Percentiles rank a stretch among this genome's conserved stretches.
These are phyloP conservation scores for Edolisoma coerulescens DNA, from an alignment of 2,113 vertebrate species.

Conservation along the genomic window DNA sequence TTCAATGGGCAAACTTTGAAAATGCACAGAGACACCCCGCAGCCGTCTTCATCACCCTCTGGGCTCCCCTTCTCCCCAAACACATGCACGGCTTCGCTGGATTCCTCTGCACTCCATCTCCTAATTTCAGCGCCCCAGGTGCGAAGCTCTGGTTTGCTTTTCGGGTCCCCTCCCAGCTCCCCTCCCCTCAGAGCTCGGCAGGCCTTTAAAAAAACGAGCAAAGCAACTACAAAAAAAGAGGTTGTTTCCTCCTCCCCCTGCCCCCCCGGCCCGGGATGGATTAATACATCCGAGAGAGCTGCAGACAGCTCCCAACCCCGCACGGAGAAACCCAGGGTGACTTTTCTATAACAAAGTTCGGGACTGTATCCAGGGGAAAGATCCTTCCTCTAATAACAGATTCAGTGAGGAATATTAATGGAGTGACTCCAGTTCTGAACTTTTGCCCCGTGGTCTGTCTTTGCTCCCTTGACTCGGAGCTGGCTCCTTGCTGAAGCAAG, in stretches of 20 bases:
- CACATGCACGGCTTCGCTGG: not conserved
- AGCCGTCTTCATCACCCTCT: not conserved
- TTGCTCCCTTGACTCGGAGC: not conserved
- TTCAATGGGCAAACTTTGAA: not conserved
- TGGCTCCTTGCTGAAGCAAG: slow-evolving; percentile 5
- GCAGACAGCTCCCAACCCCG: slow-evolving; percentile 11
- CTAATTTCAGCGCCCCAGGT: slow-evolving; percentile 46
- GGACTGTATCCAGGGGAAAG: slow-evolving; percentile 41
- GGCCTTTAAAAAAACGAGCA: not conserved
- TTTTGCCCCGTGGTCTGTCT: slow-evolving; percentile 65
- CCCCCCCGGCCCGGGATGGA: not conserved
- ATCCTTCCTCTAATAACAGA: slow-evolving; percentile 47
- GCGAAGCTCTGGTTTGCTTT: slow-evolving; percentile 18
- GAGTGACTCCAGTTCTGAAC: slow-evolving; percentile 55
- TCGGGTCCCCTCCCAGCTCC: slow-evolving; percentile 19
- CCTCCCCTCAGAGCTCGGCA: slow-evolving; percentile 1
- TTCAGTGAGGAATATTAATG: slow-evolving; percentile 52
- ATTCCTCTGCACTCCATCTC: slow-evolving; percentile 15
- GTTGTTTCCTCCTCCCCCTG: slow-evolving; percentile 20
- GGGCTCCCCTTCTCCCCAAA: not conserved
- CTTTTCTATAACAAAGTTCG: slow-evolving; percentile 50
- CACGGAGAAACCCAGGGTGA: not conserved
- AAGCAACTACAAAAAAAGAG: slow-evolving; percentile 11
- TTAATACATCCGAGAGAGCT: not conserved
- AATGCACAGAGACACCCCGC: not conserved